phyloP scores from a whole-genome alignment of 2,113 vertebrate species.

The Ceuthmochares aereus region DNA sequence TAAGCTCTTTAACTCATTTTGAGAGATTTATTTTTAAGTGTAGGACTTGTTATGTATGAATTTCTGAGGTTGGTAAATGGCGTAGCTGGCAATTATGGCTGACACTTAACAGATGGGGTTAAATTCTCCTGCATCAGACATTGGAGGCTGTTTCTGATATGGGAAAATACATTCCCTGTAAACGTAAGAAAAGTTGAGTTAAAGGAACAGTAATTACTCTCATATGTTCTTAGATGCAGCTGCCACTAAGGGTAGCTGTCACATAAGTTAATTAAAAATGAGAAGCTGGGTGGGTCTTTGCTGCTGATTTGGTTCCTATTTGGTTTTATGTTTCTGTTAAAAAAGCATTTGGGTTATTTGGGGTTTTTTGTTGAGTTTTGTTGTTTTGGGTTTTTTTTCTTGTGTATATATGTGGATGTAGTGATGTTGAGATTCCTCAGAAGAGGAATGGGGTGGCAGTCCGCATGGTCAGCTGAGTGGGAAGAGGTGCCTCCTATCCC shows the following conservation, averaged over 20 bases:
- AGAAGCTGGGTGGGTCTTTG: neutral
- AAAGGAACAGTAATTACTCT: slow-evolving; percentile 22
- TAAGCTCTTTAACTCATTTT: slow-evolving; percentile 35
- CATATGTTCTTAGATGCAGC: neutral
- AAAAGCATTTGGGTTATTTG: slow-evolving; percentile 9
- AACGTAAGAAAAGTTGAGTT: slow-evolving; percentile 3
- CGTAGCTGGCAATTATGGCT: neutral
- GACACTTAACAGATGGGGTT: slow-evolving; percentile 25
- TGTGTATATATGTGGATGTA: neutral
- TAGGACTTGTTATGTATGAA: neutral
- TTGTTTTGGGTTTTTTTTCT: neutral
- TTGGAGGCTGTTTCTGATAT: neutral
- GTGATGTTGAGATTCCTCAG: neutral
- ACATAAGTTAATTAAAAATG: neutral
- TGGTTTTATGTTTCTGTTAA: slow-evolving; percentile 6
- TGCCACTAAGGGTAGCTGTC: neutral
- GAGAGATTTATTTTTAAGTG: neutral
- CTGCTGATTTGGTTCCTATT: slow-evolving; percentile 1
- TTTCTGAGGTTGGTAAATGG: slow-evolving; percentile 5
- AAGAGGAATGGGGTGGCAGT: neutral
- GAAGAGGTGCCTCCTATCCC: neutral
- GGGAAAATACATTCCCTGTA: neutral
- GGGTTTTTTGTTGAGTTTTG: neutral
- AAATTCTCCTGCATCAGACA: neutral
- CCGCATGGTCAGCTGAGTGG: neutral